Evolutionary conservation across 2,888 invertebrate genomes (phyloP), one percentile per base, ranked within the genome.

Genomic region (Hoplodrina blanda): DNA sequence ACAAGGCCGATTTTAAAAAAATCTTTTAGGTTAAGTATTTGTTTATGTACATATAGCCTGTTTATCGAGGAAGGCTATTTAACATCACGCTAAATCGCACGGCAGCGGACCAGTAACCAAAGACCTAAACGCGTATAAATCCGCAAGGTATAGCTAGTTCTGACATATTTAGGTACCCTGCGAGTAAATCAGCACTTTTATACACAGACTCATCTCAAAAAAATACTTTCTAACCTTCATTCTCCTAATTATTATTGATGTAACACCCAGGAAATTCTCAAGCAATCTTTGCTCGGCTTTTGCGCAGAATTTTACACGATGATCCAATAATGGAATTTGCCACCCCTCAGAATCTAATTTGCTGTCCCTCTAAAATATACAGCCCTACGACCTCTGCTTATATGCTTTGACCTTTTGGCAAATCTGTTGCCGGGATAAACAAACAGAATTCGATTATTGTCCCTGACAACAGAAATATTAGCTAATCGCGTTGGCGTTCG

Each of bases 281-380:
- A 80, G 65, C 80, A 61, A 33, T 54, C 15, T 62, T 59, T n/a
- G 20, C 63, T 66, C 10, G 46, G 54, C 37, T 76, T 80, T 68
- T 63, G 25, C 76, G 53, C 56, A 61, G n/a, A 76, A 67, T 64
- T 64, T 81, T 57, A 54, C 30, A 20, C 56, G 60, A 64, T 72
- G 55, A 78, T 78, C 67, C 61, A 80, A 78, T 81, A 67, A 80
- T 25, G 54, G 56, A 80, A 64, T 64, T 67, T 76, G 54, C 61
- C 77, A 72, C 76, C 80, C 69, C 69, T 56, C 66, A 25, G 13
- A 81, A 81, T 78, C 63, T 67, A 72, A 78, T 78, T 78, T 76
- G 63, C 49, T 62, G 53, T 49, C 63, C 77, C 46, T 71, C 52
- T 63, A 49, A 76, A 76, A 76, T 66, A 65, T 80, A 80, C 62